Evolutionary conservation across 2,797 vertebrate genomes (phyloP).

Genomic region (Poeciliopsis paucimaculata): DNA sequence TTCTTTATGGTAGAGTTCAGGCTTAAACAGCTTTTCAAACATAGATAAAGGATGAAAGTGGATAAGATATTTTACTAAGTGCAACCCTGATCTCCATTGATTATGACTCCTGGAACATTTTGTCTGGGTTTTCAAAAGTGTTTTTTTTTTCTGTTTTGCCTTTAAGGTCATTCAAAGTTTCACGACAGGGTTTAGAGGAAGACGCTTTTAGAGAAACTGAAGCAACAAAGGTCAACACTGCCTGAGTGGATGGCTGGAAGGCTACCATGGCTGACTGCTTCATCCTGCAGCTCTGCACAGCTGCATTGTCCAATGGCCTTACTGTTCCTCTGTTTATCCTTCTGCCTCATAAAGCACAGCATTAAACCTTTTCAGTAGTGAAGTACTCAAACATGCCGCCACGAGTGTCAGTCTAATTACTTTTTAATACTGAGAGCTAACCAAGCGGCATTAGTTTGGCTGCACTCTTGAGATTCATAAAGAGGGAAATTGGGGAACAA

Average conservation of each 20-base stretch:
- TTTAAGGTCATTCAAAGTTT: constrained; percentile 59
- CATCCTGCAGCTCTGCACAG: constrained; percentile 48
- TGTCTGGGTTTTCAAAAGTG: constrained; percentile 18
- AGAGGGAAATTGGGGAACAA: constrained; percentile 19
- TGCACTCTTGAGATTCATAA: constrained; percentile 61
- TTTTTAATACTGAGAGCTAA: constrained; percentile 65
- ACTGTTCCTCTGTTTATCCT: constrained; percentile 62
- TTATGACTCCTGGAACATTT: constrained; percentile 51
- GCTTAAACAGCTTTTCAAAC: not conserved
- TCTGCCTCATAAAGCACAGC: constrained; percentile 64
- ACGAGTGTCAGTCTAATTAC: constrained; percentile 58
- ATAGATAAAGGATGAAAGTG: not conserved
- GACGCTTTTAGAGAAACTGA: constrained; percentile 29
- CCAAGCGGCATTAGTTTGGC: constrained; percentile 55
- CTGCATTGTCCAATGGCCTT: constrained; percentile 53
- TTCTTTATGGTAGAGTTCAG: not conserved
- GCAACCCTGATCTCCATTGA: constrained; percentile 10
- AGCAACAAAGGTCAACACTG: constrained; percentile 52
- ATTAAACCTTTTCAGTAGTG: constrained; percentile 52
- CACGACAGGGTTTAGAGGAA: constrained; percentile 33
- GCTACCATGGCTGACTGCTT: constrained; percentile 54
- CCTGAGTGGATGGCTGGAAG: constrained; percentile 53
- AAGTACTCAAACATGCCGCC: constrained; percentile 45
- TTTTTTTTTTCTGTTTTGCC: constrained; percentile 9
- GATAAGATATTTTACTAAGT: constrained; percentile 22